phyloP scores from a whole-genome alignment of 2,888 invertebrate species.

The Miltochrista miniata region DNA sequence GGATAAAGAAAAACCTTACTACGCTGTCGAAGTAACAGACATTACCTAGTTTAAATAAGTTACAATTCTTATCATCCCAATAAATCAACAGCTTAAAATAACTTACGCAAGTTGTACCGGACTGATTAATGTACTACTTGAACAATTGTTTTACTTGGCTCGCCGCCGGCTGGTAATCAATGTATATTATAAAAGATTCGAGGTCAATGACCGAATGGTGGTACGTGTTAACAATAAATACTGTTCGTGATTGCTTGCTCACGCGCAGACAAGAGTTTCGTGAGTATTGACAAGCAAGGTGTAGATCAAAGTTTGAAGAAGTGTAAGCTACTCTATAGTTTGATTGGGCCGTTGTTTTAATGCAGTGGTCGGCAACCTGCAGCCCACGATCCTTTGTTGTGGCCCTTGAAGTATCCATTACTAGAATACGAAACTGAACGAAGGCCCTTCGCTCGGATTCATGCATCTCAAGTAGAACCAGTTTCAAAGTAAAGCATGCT shows the following conservation, averaged over 20 bases:
- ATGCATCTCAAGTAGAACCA: too few relatives aligned
- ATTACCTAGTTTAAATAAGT: too few relatives aligned
- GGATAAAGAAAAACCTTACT: too few relatives aligned
- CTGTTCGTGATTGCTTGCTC: constrained; percentile 57
- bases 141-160: constrained; percentile 33
- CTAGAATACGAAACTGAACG: too few relatives aligned
- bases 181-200: constrained; percentile 21
- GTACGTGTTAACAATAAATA: constrained; percentile 23
- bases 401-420: too few relatives aligned
- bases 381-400: too few relatives aligned
- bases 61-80: background rate
- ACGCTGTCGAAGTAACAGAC: too few relatives aligned
- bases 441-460: too few relatives aligned
- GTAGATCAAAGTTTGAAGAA: constrained; percentile 18
- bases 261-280: constrained; percentile 38
- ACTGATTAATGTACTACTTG: constrained; percentile 12
- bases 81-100: constrained; percentile 6
- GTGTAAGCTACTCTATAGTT: background rate
- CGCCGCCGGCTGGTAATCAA: constrained; percentile 1
- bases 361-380: too few relatives aligned
- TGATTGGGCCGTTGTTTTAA: too few relatives aligned
- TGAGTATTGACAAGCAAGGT: constrained; percentile 12
- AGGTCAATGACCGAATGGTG: constrained; percentile 13
- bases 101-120: background rate
- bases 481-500: too few relatives aligned